Evolutionary conservation across 2,888 invertebrate genomes (phyloP), one percentile per base, ranked within the genome.

Genomic region (Dyspetes luteomarginatus): DNA sequence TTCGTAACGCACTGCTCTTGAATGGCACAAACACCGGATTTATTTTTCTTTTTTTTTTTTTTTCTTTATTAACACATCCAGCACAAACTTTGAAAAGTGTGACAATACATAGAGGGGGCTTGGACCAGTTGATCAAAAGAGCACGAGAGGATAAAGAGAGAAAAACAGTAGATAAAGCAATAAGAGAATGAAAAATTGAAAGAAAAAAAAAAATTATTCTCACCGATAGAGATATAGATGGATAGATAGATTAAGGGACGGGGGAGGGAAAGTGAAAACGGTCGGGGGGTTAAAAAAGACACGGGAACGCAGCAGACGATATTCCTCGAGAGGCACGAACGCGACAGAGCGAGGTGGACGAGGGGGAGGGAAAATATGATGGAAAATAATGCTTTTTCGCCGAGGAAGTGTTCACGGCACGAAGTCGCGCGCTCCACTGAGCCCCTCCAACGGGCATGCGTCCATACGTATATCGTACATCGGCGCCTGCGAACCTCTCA

Each of bases 401-500:
- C 72, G 64, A 58, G 75, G 69, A 77, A 79, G 79, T 87, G 87
- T 86, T 87, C 83, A 84, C 88, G 86, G 86, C 85, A 86, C 86
- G 85, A 84, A 86, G 88, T 88, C 88, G 88, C 88, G 88, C 88
- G 88, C 86, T 88, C 85, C 86, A 88, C 88, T 88, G 88, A 86
- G 74, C 82, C 82, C n/a, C 71, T 72, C 79, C 79, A 82, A 84
- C 80, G 86, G 74, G 86, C 86, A 86, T 86, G 86, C 86, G 86
- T 86, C 84, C 82, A 77, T 83, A 62, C 76, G 72, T 67, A 68
- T 48, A 41, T 69, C 56, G 12, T 12, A 36, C 82, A 80, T 67
- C 69, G 41, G 84, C 74, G 78, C 80, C 84, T 84, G 84, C 83
- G 83, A 73, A 80, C 82, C n/a, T n/a, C 36, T 9, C 80, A n/a